Base-by-base conservation (phyloP, 2,888 invertebrate species). In the Glyphotaelius pellucidus region DNA sequence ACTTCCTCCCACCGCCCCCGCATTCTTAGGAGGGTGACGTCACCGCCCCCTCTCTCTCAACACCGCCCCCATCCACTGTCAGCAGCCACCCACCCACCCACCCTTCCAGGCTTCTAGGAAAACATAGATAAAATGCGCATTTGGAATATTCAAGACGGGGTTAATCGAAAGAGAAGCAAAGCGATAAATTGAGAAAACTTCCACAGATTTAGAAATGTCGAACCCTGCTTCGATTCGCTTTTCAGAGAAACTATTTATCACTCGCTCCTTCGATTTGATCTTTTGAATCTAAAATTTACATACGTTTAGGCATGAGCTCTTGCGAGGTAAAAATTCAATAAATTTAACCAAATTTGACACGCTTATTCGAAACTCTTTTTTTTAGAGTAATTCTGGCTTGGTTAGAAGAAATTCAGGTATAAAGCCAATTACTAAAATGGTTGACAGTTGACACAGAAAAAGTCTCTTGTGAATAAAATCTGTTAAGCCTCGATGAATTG, bases 1-100 rank as follows among this genome's bases (percentile, higher is more conserved):
- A 95, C 95, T 95, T 95, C 95, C 95, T 94, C 95, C 94, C 93
- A 93, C 94, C 93, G 94, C 94, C 94, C 93, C 93, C 94, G 93
- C 90, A 88, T 35, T 38, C 81, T 85, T 85, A 35, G 38, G 89
- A 90, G 89, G 89, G 81, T 91, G 91, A 91, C 91, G 91, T 90
- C 91, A 89, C 83, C 84, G 85, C 90, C 52, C 90, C 94, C 94
- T 93, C 3, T 30, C 32, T 2, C 38, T 25, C n/a, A 84, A 84
- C 84, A 25, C 32, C 19, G 19, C 86, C 86, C 86, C n/a, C 86
- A n/a, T 9, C 86, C 52, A 42, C 42, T n/a, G 11, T 30, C n/a
- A 15, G 30, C 32, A 52, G 11, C 87, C 87, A 31, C 31, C 87
- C 31, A 19, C 32, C 19, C 79, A 38, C 38, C 38, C 38, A 38